A percentile compares a stretch with the other conserved stretches of the same genome.
These are phyloP conservation scores for Napeogenes inachia DNA, from an alignment of 2,888 invertebrate species.

Conservation along the genomic window DNA sequence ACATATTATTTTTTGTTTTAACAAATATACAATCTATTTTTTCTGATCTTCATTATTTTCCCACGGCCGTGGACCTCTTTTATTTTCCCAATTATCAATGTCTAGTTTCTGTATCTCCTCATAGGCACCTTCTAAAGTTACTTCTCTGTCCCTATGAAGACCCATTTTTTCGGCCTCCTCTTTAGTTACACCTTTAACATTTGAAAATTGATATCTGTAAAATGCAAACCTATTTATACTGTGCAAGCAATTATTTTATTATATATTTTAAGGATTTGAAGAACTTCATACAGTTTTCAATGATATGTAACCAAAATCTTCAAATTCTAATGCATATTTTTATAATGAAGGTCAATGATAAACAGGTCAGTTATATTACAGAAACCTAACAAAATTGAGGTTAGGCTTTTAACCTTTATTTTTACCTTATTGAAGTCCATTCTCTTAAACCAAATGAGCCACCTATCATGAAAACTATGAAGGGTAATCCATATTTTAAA, in stretches of 20 bases:
- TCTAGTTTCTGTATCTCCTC: constrained; percentile 85
- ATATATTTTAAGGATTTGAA: no score
- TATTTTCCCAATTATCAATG: constrained; percentile 90
- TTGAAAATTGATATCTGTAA: constrained; percentile 78
- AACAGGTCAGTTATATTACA: no score
- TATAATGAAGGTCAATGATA: no score
- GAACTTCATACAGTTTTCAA: no score
- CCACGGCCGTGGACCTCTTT: constrained; percentile 91
- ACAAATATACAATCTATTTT: constrained; percentile 19
- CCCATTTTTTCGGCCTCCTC: constrained; percentile 83
- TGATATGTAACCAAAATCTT: no score
- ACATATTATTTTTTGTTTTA: no score
- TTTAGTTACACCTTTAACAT: constrained; percentile 74
- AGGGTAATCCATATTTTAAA: constrained; percentile 84
- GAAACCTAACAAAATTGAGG: no score
- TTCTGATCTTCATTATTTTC: constrained; percentile 70
- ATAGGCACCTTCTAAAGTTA: constrained; percentile 85
- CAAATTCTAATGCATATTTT: no score
- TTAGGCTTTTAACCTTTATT: constrained; percentile 1
- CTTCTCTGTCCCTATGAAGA: constrained; percentile 80
- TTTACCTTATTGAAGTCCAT: constrained; percentile 84
- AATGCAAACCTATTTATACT: constrained; percentile 31
- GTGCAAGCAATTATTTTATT: background rate
- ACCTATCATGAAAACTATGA: constrained; percentile 83
- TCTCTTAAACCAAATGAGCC: constrained; percentile 87